Evolutionary conservation across 1,140 invertebrate genomes (phyloP), one percentile per base, ranked within the genome.

Genomic region (Drosophila malerkotliana): DNA sequence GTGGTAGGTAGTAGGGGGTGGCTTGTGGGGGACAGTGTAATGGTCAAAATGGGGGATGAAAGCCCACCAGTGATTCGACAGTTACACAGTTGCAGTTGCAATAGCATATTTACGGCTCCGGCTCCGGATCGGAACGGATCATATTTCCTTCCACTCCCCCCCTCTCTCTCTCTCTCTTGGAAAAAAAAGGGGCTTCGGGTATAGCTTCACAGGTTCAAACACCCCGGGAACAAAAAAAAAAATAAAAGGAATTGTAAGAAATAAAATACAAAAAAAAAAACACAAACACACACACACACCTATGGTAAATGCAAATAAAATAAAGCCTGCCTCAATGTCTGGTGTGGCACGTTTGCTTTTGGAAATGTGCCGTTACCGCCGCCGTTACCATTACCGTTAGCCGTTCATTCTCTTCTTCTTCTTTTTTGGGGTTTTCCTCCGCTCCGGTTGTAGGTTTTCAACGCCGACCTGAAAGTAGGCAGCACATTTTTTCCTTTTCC

Each of bases 321-420:
- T 47, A 47, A 47, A 79, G 61, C 81, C 74, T 87, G 77, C 82
- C 81, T 81, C 81, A 85, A 81, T 78, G 67, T 76, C 54, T 63
- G 53, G 18, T 37, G 26, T 34, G 26, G 26, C 6, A 7, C 5
- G 26, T 28, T 28, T 41, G 41, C 30, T 60, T 72, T 69, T 14
- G 41, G 24, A 55, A 49, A 56, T 64, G 47, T 56, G 54, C 30
- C 64, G 48, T 30, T 37, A 37, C 32, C 28, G 28, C 28, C 28
- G 9, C 32, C 32, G 7, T 59, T 58, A 24, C 39, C 21, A 6
- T 71, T 44, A 18, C 37, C 8, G 26, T 64, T 18, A 48, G 26
- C 32, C 44, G 41, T 30, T 48, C 24, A 7, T 54, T 0, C 7
- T 59, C 12, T 54, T 8, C 28, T 32, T 39, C 15, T 60, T 15